These are phyloP conservation scores for Umimayanthus kanabou DNA, from an alignment of 92 coral and sea anemone species.

Conservation along the genomic window DNA sequence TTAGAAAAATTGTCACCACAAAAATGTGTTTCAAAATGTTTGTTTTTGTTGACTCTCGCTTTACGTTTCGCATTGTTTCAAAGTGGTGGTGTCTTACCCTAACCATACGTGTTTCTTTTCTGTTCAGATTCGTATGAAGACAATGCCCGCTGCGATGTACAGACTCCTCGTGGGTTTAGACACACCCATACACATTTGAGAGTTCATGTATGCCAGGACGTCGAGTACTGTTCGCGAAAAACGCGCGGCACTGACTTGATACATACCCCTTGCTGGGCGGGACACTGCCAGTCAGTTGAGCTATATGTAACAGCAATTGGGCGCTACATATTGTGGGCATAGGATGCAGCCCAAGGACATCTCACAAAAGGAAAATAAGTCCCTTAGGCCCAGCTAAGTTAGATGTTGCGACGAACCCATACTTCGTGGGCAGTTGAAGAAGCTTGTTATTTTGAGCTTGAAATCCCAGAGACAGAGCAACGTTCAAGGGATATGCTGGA, in stretches of 20 bases:
- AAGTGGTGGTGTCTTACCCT: neutral
- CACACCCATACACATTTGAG: constrained; percentile 84
- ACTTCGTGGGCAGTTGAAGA: neutral
- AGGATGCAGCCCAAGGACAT: neutral
- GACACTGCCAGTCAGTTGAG: neutral
- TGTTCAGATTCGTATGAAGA: constrained; percentile 93
- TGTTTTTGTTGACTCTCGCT: no score
- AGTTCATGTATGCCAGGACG: neutral
- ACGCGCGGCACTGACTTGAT: neutral
- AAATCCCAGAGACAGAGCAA: neutral
- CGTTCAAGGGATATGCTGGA: neutral
- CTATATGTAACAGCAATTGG: neutral
- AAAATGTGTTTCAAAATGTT: no score
- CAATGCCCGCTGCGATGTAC: constrained; percentile 99
- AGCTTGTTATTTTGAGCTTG: neutral
- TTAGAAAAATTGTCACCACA: no score
- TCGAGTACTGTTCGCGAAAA: neutral
- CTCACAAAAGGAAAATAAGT: neutral
- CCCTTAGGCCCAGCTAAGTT: neutral
- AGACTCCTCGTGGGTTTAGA: constrained; percentile 94
- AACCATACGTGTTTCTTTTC: neutral
- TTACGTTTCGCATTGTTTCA: neutral
- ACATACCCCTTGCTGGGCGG: neutral
- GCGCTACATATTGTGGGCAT: neutral
- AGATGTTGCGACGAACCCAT: neutral